Conservation (phyloP, 2,113 vertebrate species). For the Callipepla squamata region DNA sequence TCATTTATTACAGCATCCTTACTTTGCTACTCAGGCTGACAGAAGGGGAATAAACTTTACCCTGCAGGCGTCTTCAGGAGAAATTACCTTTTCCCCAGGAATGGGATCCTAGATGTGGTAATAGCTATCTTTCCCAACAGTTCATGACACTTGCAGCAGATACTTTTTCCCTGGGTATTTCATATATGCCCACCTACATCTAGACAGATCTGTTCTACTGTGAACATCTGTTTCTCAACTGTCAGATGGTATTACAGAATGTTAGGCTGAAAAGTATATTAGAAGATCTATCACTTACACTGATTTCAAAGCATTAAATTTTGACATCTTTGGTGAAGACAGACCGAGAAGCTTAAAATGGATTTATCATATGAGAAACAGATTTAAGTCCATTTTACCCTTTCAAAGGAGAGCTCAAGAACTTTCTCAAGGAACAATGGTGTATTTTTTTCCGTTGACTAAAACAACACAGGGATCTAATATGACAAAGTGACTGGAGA, state of each 20-base stretch:
- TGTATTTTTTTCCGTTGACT: neutral
- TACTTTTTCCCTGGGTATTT: neutral
- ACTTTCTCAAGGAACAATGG: neutral
- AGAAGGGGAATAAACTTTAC: constrained; percentile 45
- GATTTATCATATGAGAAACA: neutral
- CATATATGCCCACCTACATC: neutral
- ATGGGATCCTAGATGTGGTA: neutral
- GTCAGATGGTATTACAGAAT: neutral
- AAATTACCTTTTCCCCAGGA: constrained; percentile 14
- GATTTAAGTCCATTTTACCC: constrained; percentile 12
- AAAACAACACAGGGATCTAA: neutral
- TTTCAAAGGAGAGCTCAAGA: constrained; percentile 3
- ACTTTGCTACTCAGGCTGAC: constrained; percentile 11
- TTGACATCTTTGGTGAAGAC: neutral
- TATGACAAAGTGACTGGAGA: neutral
- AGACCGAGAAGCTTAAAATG: neutral
- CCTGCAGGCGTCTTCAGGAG: constrained; percentile 45
- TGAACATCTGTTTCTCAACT: neutral
- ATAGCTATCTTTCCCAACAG: neutral
- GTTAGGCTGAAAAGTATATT: neutral
- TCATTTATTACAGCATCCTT: constrained; percentile 24
- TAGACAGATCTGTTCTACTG: neutral
- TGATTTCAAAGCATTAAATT: constrained; percentile 23
- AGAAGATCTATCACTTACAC: neutral
- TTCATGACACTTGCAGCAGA: neutral